phyloP scores from a whole-genome alignment of 2,797 vertebrate genomes.

The Neosalanx taihuensis region DNA sequence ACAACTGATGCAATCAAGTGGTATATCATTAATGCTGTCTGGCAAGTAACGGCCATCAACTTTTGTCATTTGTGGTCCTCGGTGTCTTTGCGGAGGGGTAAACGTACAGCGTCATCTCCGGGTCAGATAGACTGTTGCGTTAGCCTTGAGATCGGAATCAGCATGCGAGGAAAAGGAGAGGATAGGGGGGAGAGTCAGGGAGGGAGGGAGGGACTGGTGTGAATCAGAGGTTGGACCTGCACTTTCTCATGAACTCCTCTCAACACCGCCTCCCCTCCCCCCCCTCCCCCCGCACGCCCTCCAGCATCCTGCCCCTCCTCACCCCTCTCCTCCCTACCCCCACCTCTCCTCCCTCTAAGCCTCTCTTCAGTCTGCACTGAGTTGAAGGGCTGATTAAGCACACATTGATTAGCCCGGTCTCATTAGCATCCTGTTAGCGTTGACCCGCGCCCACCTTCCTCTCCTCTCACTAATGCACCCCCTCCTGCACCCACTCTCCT shows the following conservation, averaged over 20 bases:
- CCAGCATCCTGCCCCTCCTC: slow-evolving; percentile 7
- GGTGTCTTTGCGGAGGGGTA: not conserved
- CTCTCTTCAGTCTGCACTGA: slow-evolving; percentile 52
- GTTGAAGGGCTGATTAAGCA: slow-evolving; percentile 84
- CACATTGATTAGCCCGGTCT: slow-evolving; percentile 80
- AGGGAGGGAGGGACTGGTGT: slow-evolving; percentile 40
- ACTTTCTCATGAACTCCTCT: slow-evolving; percentile 78
- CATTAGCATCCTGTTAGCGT: slow-evolving; percentile 84
- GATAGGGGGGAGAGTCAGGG: not conserved
- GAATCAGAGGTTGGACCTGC: slow-evolving; percentile 65
- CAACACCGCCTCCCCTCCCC: slow-evolving; percentile 30
- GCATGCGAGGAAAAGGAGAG: slow-evolving; percentile 20
- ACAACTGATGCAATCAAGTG: not conserved
- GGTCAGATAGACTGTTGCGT: slow-evolving; percentile 10
- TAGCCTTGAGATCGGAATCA: slow-evolving; percentile 25
- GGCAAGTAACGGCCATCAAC: slow-evolving; percentile 1
- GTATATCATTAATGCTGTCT: not conserved
- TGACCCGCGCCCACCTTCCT: slow-evolving; percentile 52
- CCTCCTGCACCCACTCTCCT: not conserved
- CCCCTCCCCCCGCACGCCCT: not conserved
- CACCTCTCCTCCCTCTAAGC: not conserved
- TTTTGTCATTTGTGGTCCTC: slow-evolving; percentile 7
- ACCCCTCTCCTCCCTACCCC: slow-evolving; percentile 16
- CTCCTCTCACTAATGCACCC: not conserved
- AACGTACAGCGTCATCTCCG: not conserved